Evolutionary conservation across 2,888 invertebrate genomes (phyloP).

Genomic region (Xanthia icteritia): DNA sequence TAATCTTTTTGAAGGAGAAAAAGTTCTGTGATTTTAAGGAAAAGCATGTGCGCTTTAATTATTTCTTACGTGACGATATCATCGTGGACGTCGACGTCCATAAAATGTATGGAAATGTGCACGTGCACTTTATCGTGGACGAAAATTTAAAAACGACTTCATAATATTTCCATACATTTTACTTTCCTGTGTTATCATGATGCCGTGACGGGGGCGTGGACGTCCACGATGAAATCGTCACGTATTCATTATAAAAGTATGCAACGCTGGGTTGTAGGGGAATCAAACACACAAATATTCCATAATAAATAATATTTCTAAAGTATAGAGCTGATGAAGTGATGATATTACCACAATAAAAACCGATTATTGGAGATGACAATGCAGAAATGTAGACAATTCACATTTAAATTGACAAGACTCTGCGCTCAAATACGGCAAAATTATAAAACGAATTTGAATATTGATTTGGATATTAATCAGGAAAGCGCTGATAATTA

Average conservation of each 20-base stretch:
- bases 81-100: too few species aligned
- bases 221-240: background rate
- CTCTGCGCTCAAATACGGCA: background rate
- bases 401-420: too few species aligned
- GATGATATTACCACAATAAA: background rate
- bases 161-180: background rate
- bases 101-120: too few species aligned
- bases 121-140: too few species aligned
- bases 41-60: background rate
- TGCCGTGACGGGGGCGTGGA: background rate
- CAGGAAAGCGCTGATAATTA: conserved; percentile 5
- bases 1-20: background rate
- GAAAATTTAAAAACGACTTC: too few species aligned
- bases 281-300: background rate
- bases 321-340: background rate
- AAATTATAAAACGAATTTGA: conserved; percentile 5
- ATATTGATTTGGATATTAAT: background rate
- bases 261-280: background rate
- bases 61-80: too few species aligned
- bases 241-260: background rate
- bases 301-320: background rate
- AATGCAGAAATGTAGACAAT: background rate
- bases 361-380: background rate
- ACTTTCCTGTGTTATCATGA: background rate
- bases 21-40: background rate